phyloP scores from a whole-genome alignment of 2,797 vertebrate species.

The Eidolon dupreanum region DNA sequence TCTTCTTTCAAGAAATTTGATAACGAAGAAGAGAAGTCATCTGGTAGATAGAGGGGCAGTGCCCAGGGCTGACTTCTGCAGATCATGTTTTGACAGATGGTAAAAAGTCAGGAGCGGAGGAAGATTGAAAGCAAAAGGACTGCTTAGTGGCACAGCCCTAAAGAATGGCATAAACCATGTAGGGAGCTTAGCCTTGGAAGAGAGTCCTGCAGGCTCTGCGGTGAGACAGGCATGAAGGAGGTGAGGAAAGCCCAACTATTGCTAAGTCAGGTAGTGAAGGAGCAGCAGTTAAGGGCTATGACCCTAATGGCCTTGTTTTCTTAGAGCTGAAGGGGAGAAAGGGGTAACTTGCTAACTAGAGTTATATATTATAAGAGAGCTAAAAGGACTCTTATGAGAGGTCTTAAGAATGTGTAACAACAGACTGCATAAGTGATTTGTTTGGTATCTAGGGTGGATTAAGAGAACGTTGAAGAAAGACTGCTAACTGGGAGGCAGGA shows the following conservation, averaged over 20 bases:
- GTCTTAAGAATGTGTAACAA: not conserved
- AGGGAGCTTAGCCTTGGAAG: not conserved
- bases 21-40: not conserved
- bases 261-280: not conserved
- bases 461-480: not conserved
- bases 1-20: not conserved
- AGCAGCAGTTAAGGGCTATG: not conserved
- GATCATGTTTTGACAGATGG: not conserved
- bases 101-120: not conserved
- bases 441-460: not conserved
- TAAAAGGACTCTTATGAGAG: not conserved
- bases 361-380: not conserved
- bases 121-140: not conserved
- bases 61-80: not conserved
- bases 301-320: not conserved
- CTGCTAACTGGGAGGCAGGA: not conserved
- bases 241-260: not conserved
- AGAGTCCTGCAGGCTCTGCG: not conserved
- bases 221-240: not conserved
- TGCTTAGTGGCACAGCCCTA: not conserved
- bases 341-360: not conserved
- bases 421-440: not conserved
- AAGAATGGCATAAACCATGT: not conserved
- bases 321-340: not conserved
- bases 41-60: not conserved